Evolutionary conservation across 2,888 invertebrate species (phyloP).

Genomic region (Lagria hirta): DNA sequence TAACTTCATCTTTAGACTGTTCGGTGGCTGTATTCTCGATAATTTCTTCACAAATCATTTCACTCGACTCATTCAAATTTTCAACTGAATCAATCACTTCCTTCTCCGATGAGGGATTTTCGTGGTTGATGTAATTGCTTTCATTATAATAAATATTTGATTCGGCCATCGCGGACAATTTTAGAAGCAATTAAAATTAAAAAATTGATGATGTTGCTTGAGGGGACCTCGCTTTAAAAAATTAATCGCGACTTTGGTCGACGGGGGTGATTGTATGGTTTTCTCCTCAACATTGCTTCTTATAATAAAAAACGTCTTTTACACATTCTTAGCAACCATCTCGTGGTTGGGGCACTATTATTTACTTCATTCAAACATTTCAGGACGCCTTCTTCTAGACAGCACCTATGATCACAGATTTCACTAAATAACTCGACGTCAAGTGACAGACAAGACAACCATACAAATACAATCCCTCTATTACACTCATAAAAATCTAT

Average conservation of each 20-base stretch:
- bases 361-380: too few relatives aligned
- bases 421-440: too few relatives aligned
- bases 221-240: conserved; percentile 10
- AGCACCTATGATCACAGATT: too few relatives aligned
- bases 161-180: conserved; percentile 38
- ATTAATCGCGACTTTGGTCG: conserved; percentile 16
- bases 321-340: not conserved
- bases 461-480: too few relatives aligned
- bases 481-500: too few relatives aligned
- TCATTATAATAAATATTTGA: conserved; percentile 40
- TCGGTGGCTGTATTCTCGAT: conserved; percentile 24
- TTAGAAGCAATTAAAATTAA: conserved; percentile 18
- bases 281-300: not conserved
- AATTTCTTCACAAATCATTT: conserved; percentile 18
- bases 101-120: conserved; percentile 4
- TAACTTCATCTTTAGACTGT: conserved; percentile 28
- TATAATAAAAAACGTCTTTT: not conserved
- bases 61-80: conserved; percentile 14
- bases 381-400: not conserved
- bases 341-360: too few relatives aligned
- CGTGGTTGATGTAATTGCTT: conserved; percentile 30
- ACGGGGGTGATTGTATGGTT: conserved; percentile 5
- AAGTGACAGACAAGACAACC: too few relatives aligned
- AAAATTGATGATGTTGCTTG: conserved; percentile 21
- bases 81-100: conserved; percentile 21